phyloP scores from a whole-genome alignment of 2,113 vertebrate species.

The Leptocoma aspasia region DNA sequence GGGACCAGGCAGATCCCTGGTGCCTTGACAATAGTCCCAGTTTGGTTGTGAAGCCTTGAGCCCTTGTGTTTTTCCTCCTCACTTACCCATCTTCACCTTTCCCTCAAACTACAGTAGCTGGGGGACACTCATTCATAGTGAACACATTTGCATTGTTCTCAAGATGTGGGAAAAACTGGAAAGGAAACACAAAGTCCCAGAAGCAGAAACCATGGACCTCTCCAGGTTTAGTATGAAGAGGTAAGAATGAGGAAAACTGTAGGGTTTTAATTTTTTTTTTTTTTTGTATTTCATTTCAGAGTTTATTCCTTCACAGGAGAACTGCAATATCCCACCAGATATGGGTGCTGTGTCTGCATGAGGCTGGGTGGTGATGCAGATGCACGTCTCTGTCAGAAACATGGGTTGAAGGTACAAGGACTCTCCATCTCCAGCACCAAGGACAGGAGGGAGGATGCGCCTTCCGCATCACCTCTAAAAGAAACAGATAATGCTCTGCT shows the following conservation, averaged over 20 bases:
- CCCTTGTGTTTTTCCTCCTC: neutral
- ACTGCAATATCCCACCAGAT: neutral
- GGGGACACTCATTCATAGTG: neutral
- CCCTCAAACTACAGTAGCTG: neutral
- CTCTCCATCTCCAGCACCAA: neutral
- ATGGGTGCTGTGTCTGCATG: neutral
- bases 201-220: neutral
- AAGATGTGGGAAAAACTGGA: neutral
- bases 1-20: neutral
- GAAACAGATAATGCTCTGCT: neutral
- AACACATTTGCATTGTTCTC: neutral
- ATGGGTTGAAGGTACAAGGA: rapidly evolving
- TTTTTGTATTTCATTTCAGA: neutral
- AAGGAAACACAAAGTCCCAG: neutral
- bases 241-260: neutral
- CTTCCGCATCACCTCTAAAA: neutral
- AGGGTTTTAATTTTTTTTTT: neutral
- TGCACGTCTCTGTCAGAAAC: neutral
- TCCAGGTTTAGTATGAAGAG: rapidly evolving
- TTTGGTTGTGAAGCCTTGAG: neutral
- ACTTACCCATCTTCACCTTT: neutral
- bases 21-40: neutral
- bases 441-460: neutral
- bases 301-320: neutral
- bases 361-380: neutral